These are phyloP conservation scores for Parazoanthus swiftii DNA, from an alignment of 92 coral and sea anemone species.

Conservation along the genomic window DNA sequence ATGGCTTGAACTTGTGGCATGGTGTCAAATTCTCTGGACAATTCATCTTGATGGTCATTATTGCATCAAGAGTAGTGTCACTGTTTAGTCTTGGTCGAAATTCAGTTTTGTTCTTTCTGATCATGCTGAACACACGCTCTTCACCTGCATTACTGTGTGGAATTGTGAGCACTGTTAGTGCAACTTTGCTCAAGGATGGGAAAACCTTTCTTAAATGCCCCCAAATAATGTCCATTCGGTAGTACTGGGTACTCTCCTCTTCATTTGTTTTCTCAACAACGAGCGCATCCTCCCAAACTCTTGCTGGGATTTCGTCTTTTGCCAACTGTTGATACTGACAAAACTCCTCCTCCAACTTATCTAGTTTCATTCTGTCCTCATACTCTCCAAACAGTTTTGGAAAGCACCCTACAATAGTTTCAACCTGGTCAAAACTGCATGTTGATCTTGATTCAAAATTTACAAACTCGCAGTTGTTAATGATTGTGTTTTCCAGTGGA, in stretches of 20 bases:
- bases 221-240: constrained; percentile 47
- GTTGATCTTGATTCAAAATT: constrained; percentile 36
- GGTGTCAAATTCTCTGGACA: constrained; percentile 48
- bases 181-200: constrained; percentile 40
- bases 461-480: constrained; percentile 37
- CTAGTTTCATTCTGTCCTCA: constrained; percentile 30
- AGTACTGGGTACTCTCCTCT: constrained; percentile 38
- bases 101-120: constrained; percentile 44
- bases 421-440: constrained; percentile 37
- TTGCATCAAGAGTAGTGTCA: constrained; percentile 43
- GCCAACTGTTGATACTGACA: constrained; percentile 43
- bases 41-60: constrained; percentile 45
- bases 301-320: constrained; percentile 38
- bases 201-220: constrained; percentile 25
- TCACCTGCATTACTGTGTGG: constrained; percentile 42
- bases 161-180: constrained; percentile 37
- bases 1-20: constrained; percentile 48
- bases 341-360: constrained; percentile 42
- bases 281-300: constrained; percentile 32
- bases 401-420: constrained; percentile 39
- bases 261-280: constrained; percentile 20
- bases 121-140: constrained; percentile 45
- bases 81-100: constrained; percentile 34
- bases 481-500: constrained; percentile 40
- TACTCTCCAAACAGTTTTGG: constrained; percentile 29